A percentile compares a stretch with the other conserved stretches of the same genome.
These are phyloP conservation scores for Neodiprion lecontei DNA, from an alignment of 1,140 invertebrate genomes.

Conservation along the genomic window DNA sequence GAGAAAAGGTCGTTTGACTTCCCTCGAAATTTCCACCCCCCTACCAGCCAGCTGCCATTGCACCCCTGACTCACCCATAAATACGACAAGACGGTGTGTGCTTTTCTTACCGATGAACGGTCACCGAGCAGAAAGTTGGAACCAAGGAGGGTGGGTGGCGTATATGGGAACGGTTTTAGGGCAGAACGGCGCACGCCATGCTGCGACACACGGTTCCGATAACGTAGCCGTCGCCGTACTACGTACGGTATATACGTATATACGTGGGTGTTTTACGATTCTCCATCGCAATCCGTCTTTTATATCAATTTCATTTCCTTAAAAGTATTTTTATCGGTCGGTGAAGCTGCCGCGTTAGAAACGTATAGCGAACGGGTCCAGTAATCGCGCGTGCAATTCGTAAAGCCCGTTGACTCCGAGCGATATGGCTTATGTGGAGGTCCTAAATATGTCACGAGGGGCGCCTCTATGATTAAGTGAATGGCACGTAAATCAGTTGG, in stretches of 20 bases:
- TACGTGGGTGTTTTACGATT: conserved; percentile 24
- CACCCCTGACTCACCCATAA: too few species aligned
- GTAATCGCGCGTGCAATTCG: conserved; percentile 3
- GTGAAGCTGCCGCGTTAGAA: not conserved
- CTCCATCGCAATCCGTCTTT: conserved; percentile 34
- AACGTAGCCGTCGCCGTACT: not conserved
- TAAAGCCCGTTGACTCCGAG: not conserved
- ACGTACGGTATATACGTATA: not conserved
- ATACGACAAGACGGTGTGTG: too few species aligned
- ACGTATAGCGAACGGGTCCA: not conserved
- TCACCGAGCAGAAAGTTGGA: too few species aligned
- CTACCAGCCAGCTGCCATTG: too few species aligned
- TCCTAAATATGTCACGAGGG: conserved; percentile 1
- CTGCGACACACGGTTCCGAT: not conserved
- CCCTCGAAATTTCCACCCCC: too few species aligned
- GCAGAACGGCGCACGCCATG: too few species aligned
- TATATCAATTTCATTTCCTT: conserved; percentile 47
- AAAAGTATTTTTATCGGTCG: conserved; percentile 45
- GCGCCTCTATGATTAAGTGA: not conserved
- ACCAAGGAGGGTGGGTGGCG: too few species aligned
- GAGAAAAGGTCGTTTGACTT: too few species aligned
- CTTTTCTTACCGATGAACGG: too few species aligned
- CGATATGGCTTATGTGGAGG: not conserved
- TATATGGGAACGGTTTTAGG: too few species aligned
- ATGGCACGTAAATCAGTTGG: not conserved